Evolutionary conservation across 2,797 vertebrate species (phyloP).

Genomic region (Coccyzus lansbergi): DNA sequence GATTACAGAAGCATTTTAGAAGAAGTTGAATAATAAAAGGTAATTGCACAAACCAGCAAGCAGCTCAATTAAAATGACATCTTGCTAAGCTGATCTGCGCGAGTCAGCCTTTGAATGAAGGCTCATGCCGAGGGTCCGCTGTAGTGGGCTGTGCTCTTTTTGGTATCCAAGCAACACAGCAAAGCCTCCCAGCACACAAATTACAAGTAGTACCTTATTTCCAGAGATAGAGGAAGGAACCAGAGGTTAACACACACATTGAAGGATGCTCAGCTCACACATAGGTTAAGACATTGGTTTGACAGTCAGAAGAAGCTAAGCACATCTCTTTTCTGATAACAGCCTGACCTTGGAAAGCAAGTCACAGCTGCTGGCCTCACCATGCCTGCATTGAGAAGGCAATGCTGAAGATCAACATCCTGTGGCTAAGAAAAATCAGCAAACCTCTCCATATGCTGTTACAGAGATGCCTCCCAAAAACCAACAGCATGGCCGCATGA

Average conservation of each 20-base stretch:
- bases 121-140: not conserved
- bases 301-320: not conserved
- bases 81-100: slow-evolving; percentile 19
- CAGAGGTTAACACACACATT: not conserved
- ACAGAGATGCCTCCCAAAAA: not conserved
- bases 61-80: slow-evolving; percentile 50
- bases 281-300: not conserved
- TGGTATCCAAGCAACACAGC: slow-evolving; percentile 31
- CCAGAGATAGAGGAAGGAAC: not conserved
- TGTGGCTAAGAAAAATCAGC: not conserved
- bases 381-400: accelerated
- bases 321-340: not conserved
- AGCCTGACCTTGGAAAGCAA: not conserved
- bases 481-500: accelerated
- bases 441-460: accelerated
- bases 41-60: slow-evolving; percentile 5
- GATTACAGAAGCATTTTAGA: slow-evolving; percentile 15
- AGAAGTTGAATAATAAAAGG: not conserved
- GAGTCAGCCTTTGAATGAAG: not conserved
- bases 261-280: not conserved
- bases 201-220: not conserved
- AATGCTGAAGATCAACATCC: not conserved
- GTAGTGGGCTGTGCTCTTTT: not conserved
- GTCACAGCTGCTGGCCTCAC: not conserved
- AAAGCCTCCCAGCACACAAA: not conserved